Evolutionary conservation across 2,113 vertebrate species (phyloP).

Genomic region (Varanus salvator): DNA sequence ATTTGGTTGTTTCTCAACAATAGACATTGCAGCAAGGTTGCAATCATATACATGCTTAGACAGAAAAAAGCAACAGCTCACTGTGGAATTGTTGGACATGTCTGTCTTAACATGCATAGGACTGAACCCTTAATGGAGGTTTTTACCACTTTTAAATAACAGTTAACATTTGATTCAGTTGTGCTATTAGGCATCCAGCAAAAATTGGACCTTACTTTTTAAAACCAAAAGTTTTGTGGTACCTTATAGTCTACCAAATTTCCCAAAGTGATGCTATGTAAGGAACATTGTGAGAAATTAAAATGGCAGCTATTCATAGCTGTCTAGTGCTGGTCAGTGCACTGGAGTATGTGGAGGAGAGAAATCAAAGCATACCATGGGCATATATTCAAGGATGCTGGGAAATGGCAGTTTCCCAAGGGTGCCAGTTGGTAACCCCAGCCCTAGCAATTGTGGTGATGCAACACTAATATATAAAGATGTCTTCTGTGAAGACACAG

Average conservation of each 20-base stretch:
- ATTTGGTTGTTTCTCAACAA: background rate
- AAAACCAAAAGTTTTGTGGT: no score
- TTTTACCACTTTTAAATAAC: background rate
- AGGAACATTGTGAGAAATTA: background rate
- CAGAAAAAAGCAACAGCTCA: no score
- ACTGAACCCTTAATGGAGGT: background rate
- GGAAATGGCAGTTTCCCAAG: background rate
- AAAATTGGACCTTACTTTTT: background rate
- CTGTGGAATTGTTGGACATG: no score
- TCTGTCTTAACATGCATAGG: no score
- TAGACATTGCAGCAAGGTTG: constrained; percentile 1
- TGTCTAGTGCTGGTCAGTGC: background rate
- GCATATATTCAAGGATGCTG: background rate
- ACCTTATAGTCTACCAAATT: no score
- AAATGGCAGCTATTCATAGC: background rate
- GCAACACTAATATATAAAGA: background rate
- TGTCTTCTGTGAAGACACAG: background rate
- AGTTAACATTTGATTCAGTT: background rate
- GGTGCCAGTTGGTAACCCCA: background rate
- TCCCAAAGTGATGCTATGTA: background rate
- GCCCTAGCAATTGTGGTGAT: fast-evolving
- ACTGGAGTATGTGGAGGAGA: no score
- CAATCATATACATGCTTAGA: background rate
- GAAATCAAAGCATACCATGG: background rate
- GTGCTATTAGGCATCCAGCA: background rate